Evolutionary conservation across 2,113 vertebrate genomes (phyloP).

Genomic region (Festucalex cinctus): DNA sequence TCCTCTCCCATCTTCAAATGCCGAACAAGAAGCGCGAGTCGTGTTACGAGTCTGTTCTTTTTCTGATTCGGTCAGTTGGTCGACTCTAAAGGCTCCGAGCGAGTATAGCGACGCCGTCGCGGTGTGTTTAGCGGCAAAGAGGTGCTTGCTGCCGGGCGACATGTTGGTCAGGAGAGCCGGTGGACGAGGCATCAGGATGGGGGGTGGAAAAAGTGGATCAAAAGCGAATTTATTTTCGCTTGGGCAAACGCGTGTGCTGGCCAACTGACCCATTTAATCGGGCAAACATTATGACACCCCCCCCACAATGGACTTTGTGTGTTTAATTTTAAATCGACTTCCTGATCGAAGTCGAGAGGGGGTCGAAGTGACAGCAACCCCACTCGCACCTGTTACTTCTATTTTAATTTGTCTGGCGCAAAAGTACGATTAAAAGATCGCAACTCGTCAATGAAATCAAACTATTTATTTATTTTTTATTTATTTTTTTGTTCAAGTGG

Average conservation of each 20-base stretch:
- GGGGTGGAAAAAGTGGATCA: neutral
- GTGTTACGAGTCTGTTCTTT: neutral
- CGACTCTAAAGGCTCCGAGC: neutral
- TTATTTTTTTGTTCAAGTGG: neutral
- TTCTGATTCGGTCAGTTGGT: neutral
- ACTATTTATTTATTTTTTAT: neutral
- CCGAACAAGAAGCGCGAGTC: neutral
- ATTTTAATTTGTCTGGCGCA: neutral
- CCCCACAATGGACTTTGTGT: neutral
- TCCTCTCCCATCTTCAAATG: no score
- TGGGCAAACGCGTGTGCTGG: neutral
- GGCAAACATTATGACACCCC: no score
- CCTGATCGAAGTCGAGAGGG: conserved; percentile 17
- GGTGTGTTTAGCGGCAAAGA: neutral
- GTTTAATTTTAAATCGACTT: conserved; percentile 35
- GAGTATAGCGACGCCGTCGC: neutral
- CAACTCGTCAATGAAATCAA: neutral
- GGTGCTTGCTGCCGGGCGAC: neutral
- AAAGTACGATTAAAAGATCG: neutral
- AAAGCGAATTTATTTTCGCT: neutral
- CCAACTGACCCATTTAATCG: neutral
- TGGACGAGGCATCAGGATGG: no score
- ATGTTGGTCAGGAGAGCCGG: neutral
- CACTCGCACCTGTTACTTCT: neutral
- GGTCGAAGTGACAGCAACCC: neutral